phyloP scores from a whole-genome alignment of 35 echinoderm and acorn worm species.

The Nesometra sesokonis region DNA sequence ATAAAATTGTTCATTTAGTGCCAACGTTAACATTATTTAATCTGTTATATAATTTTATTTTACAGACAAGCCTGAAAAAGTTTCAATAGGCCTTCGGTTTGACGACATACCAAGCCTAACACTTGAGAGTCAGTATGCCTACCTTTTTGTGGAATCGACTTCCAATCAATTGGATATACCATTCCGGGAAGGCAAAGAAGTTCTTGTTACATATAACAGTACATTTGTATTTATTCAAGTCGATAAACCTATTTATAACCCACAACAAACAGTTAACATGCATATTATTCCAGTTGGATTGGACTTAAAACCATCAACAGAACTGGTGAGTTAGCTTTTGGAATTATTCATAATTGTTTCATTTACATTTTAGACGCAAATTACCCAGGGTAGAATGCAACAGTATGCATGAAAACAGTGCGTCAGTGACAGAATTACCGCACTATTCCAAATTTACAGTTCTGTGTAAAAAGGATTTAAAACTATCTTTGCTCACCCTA shows the following conservation, averaged over 20 bases:
- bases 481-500: too few species aligned
- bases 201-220: constrained; percentile 9
- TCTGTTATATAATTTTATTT: background rate
- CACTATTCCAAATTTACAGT: too few species aligned
- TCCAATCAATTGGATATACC: background rate
- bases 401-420: too few species aligned
- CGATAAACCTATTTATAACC: constrained; percentile 6
- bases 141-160: background rate
- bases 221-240: constrained; percentile 4
- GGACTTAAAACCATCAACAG: background rate
- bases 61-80: background rate
- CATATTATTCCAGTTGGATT: background rate
- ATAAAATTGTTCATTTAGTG: too few species aligned
- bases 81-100: background rate
- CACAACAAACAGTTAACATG: background rate
- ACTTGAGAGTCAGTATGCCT: background rate
- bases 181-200: background rate
- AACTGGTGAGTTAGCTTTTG: background rate
- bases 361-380: too few species aligned
- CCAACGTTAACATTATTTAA: too few species aligned
- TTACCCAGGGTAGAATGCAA: too few species aligned
- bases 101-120: background rate
- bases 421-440: too few species aligned
- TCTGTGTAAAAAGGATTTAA: too few species aligned
- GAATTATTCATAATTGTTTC: too few species aligned